phyloP scores from a whole-genome alignment of 2,888 invertebrate species.

The Amphimallon solstitiale region DNA sequence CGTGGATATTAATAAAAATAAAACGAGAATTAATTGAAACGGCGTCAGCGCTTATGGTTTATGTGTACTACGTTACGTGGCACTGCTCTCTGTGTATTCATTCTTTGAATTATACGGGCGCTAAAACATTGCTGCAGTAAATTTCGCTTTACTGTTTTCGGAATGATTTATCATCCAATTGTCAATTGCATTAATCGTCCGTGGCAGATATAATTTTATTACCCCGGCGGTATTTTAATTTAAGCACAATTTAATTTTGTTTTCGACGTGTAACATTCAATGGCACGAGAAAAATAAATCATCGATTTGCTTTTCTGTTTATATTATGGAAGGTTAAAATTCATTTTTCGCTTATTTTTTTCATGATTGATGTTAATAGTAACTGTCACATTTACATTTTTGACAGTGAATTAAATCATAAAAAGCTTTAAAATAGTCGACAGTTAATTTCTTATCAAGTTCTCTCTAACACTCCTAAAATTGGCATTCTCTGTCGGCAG shows the following conservation, averaged over 20 bases:
- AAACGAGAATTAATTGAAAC: slow-evolving; percentile 23
- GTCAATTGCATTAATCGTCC: slow-evolving; percentile 22
- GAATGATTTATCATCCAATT: slow-evolving; percentile 24
- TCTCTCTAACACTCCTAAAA: too few species aligned
- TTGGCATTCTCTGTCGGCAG: too few species aligned
- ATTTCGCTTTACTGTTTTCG: slow-evolving; percentile 15
- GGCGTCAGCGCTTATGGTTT: slow-evolving; percentile 19
- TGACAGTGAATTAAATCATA: too few species aligned
- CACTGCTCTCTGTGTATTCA: background rate
- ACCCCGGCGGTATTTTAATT: slow-evolving; percentile 5
- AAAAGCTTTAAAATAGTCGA: too few species aligned
- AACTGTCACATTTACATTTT: too few species aligned
- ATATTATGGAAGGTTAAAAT: too few species aligned
- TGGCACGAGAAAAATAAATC: too few species aligned
- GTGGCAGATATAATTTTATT: slow-evolving; percentile 18
- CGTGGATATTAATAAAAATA: slow-evolving; percentile 19
- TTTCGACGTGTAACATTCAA: background rate
- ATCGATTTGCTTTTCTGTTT: too few species aligned
- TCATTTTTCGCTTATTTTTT: too few species aligned
- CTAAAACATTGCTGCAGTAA: slow-evolving; percentile 17
- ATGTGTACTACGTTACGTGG: background rate
- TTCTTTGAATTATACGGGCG: slow-evolving; percentile 21
- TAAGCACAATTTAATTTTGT: slow-evolving; percentile 17
- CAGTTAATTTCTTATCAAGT: too few species aligned
- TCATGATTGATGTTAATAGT: too few species aligned